Base-by-base conservation (phyloP, 1,140 invertebrate genomes). In the Ganaspis sp. region DNA sequence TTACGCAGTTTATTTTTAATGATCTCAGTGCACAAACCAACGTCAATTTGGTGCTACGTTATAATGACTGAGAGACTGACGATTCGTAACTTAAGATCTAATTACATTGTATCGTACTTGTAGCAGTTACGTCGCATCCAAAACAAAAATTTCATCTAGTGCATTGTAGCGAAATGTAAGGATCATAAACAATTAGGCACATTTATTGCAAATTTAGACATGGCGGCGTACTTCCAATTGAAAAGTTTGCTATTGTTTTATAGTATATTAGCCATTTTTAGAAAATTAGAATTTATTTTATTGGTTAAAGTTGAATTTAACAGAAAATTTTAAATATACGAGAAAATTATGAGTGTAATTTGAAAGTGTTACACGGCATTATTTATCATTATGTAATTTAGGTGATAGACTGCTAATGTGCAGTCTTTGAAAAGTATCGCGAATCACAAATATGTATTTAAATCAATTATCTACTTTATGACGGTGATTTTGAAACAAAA, bases 1-100 rank as follows among this genome's bases (percentile, higher is more conserved):
- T 72, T 29, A 15, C 19, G 37, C 42, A 38, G 19, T 29, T 69
- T 74, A 64, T 74, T 37, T 70, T 29, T 29, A 70, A 70, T 37
- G 37, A 38, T 70, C 37, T 71, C 38, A 26, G 71, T 23, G 72
- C 72, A 74, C 74, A 74, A 74, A 77, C 72, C 72, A 64, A 38
- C 11, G 23, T 9, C 58, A 73, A 34, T 75, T 64, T 17, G 73
- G 70, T 77, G 70, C 72, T 80, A 75, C 34, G 37, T 70, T 40
- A 73, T 71, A 80, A 73, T 72, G 29, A 69, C 45, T 11, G 76
- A 64, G 82, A 84, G 75, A 85, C 71, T 76, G 75, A 78, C 72
- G 54, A 71, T 74, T 53, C 23, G 15, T 74, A 75, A 58, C 11
- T 23, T 23, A 58, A 23, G 21, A 58, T 58, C 53, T 26, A 23